These are phyloP conservation scores for Oligia fasciuncula DNA, from an alignment of 2,888 invertebrate species.

Conservation along the genomic window DNA sequence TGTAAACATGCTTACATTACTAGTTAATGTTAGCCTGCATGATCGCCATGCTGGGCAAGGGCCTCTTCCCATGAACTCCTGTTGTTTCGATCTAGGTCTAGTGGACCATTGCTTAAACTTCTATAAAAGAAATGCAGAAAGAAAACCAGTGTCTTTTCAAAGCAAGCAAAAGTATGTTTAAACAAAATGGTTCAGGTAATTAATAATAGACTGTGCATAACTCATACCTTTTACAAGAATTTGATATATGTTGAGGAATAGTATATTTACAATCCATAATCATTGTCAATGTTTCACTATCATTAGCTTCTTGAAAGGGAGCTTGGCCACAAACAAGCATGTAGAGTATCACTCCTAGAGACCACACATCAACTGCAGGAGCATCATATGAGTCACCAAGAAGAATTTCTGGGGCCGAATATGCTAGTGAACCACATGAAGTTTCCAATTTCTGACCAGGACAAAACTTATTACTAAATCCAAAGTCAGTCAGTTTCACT, in stretches of 20 bases:
- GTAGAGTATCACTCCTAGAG: conserved; percentile 98
- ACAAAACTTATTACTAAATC: conserved; percentile 98
- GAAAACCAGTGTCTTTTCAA: background rate
- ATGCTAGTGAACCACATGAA: conserved; percentile 99
- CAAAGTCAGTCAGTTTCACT: conserved; percentile 99
- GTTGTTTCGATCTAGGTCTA: background rate
- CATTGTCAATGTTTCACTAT: conserved; percentile 99
- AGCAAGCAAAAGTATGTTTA: background rate
- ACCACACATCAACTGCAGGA: conserved; percentile 99
- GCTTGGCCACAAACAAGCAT: conserved; percentile 99
- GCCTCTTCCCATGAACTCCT: background rate
- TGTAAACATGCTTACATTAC: conserved; percentile 11
- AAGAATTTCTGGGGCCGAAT: conserved; percentile 99
- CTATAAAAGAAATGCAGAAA: background rate
- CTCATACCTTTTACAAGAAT: conserved; percentile 94
- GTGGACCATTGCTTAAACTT: background rate
- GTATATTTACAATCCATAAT: conserved; percentile 99
- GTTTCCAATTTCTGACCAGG: conserved; percentile 99
- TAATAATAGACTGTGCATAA: background rate
- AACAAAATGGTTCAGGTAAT: background rate
- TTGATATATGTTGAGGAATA: conserved; percentile 96
- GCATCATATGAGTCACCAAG: conserved; percentile 99
- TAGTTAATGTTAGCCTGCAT: background rate
- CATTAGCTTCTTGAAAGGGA: conserved; percentile 99
- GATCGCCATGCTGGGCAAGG: background rate